Evolutionary conservation across 1,140 invertebrate species (phyloP), one percentile per base, ranked within the genome.

Genomic region (Drosophila burlai): DNA sequence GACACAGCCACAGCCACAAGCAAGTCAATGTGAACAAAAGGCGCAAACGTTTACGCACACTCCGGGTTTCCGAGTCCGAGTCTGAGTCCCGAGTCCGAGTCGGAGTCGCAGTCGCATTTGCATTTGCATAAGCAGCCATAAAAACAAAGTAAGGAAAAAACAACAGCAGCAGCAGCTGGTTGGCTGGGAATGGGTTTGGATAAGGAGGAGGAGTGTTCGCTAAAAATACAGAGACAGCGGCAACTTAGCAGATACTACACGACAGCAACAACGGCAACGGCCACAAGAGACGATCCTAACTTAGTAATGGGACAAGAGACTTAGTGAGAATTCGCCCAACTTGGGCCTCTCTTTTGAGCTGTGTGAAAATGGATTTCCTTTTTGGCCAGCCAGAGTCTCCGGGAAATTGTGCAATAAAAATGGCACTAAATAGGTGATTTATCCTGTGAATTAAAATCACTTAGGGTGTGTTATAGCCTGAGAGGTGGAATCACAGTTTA

Each of bases 41-140:
- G 77, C 64, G 65, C 71, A 87, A 87, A 74, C 81, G 76, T 86
- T 83, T 87, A 87, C 84, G 83, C 84, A 87, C 84, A 90, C 85
- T 84, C 54, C 59, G 72, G 55, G 50, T 50, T 36, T 54, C 49
- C 58, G 21, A 50, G 50, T 55, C 47, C 49, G 16, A 46, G 42
- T 55, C 47, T 43, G 16, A 46, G 42, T 42, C 34, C 34, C 34
- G 34, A 36, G 55, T 62, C 36, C 6, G n/a, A 76, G 59, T 76
- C 45, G 49, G 49, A 76, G 63, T 66, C 61, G 69, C 55, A 79
- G 61, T 85, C 83, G 69, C 76, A 83, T 83, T 87, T 78, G 81
- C 84, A 87, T 87, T 89, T 84, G 81, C 84, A 87, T 87, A 87
- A 89, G 81, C 83, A 87, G 84, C 72, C 84, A 74, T 80, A 83